Percentiles rank a stretch among this genome's conserved stretches.
phyloP scores from a whole-genome alignment of 2,888 invertebrate species.

The Drosophila mimetica region DNA sequence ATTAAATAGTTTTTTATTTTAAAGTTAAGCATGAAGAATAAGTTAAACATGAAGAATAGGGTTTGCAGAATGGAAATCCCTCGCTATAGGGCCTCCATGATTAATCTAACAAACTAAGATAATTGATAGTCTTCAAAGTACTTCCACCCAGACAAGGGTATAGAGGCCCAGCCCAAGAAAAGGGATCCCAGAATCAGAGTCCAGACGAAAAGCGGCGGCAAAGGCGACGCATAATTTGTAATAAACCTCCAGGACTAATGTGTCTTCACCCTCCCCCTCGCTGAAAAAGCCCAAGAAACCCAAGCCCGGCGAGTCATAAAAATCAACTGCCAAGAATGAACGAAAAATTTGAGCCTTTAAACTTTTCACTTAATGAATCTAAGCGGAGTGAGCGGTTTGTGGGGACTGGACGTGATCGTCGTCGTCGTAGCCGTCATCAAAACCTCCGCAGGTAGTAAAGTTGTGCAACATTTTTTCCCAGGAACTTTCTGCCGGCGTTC shows the following conservation, averaged over 20 bases:
- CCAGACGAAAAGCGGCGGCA: constrained; percentile 33
- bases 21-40: no score
- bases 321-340: constrained; percentile 66
- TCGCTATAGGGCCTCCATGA: background rate
- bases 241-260: constrained; percentile 77
- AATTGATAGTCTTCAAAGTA: constrained; percentile 22
- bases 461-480: constrained; percentile 80
- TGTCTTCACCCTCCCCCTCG: constrained; percentile 43
- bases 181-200: constrained; percentile 21
- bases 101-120: constrained; percentile 22
- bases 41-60: no score
- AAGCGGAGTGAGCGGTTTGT: constrained; percentile 55
- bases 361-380: constrained; percentile 79
- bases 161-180: constrained; percentile 21
- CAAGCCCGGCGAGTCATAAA: constrained; percentile 51
- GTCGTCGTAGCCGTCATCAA: constrained; percentile 43
- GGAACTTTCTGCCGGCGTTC: constrained; percentile 63
- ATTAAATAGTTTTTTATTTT: no score
- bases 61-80: background rate
- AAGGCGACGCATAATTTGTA: constrained; percentile 78
- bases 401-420: constrained; percentile 31
- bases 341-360: constrained; percentile 74
- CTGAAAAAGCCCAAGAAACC: background rate
- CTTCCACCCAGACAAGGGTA: constrained; percentile 18
- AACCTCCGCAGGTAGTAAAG: constrained; percentile 69